Percentiles rank a stretch among this genome's conserved stretches.
Evolutionary conservation across 2,113 vertebrate genomes (phyloP).

Genomic region (Trogon surrucura): DNA sequence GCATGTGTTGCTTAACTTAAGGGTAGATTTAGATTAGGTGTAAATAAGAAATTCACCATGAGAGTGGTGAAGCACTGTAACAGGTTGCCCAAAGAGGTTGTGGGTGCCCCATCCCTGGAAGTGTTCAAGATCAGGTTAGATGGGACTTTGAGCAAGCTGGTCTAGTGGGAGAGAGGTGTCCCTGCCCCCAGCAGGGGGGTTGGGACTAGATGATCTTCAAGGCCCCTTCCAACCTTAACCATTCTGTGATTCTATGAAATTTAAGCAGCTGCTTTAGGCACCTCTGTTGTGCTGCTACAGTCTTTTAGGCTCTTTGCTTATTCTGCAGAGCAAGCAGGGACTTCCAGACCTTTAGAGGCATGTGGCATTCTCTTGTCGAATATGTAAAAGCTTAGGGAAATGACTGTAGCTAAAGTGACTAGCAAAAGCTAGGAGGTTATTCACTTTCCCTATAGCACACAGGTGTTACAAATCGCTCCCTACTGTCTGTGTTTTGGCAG

Average conservation of each 20-base stretch:
- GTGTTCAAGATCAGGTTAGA: no score
- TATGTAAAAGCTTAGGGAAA: neutral
- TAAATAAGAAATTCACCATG: no score
- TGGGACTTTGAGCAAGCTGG: no score
- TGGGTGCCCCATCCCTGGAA: no score
- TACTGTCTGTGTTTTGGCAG: neutral
- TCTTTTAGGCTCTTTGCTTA: neutral
- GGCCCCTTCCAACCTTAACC: no score
- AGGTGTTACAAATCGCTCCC: neutral
- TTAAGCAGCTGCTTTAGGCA: neutral
- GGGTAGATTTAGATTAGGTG: no score
- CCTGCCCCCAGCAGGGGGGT: no score
- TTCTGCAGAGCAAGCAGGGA: neutral
- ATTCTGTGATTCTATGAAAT: no score
- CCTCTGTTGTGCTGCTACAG: neutral
- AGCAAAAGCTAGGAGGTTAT: neutral
- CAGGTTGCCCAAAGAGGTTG: no score
- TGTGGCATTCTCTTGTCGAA: neutral
- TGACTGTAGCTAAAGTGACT: neutral
- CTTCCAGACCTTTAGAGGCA: neutral
- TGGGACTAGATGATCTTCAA: no score
- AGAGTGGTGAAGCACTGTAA: no score
- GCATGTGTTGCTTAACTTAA: neutral
- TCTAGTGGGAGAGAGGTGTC: no score
- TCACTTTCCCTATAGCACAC: neutral